Evolutionary conservation across 1,140 invertebrate species (phyloP).

Genomic region (Drosophila subpulchrella): DNA sequence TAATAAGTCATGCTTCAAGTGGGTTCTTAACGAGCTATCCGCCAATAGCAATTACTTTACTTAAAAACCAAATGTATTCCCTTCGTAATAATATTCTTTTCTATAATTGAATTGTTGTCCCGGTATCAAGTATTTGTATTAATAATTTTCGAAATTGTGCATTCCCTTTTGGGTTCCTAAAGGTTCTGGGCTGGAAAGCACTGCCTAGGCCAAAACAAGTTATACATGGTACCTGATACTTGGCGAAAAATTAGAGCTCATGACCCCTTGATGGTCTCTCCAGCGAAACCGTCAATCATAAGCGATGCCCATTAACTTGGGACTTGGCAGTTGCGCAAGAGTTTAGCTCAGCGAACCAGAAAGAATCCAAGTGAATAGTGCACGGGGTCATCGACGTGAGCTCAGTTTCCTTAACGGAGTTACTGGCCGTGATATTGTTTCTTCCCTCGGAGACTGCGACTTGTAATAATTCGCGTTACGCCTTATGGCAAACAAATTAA

Average conservation of each 20-base stretch:
- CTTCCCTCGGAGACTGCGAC: slow-evolving; percentile 22
- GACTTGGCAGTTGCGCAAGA: slow-evolving; percentile 60
- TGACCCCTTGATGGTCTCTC: slow-evolving; percentile 66
- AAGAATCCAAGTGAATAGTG: slow-evolving; percentile 51
- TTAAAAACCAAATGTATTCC: slow-evolving; percentile 11
- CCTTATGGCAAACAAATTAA: slow-evolving; percentile 64
- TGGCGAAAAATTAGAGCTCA: slow-evolving; percentile 63
- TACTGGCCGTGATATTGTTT: slow-evolving; percentile 30
- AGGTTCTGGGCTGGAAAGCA: not conserved
- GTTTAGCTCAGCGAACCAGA: slow-evolving; percentile 65
- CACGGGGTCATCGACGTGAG: slow-evolving; percentile 68
- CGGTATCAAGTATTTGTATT: slow-evolving; percentile 22
- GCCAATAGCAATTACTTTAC: not conserved
- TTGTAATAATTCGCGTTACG: slow-evolving; percentile 52
- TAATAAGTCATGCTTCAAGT: slow-evolving; percentile 54
- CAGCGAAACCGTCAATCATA: slow-evolving; percentile 64
- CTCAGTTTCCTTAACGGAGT: slow-evolving; percentile 27
- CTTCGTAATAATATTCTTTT: slow-evolving; percentile 25
- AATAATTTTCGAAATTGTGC: slow-evolving; percentile 31
- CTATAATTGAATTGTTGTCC: slow-evolving; percentile 29
- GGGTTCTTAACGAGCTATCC: slow-evolving; percentile 57
- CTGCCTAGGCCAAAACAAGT: slow-evolving; percentile 17
- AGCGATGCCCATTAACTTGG: slow-evolving; percentile 70
- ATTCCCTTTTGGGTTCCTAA: not conserved
- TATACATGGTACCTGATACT: slow-evolving; percentile 31